Evolutionary conservation across 2,888 invertebrate genomes (phyloP).

Genomic region (Temnothorax ravouxi): DNA sequence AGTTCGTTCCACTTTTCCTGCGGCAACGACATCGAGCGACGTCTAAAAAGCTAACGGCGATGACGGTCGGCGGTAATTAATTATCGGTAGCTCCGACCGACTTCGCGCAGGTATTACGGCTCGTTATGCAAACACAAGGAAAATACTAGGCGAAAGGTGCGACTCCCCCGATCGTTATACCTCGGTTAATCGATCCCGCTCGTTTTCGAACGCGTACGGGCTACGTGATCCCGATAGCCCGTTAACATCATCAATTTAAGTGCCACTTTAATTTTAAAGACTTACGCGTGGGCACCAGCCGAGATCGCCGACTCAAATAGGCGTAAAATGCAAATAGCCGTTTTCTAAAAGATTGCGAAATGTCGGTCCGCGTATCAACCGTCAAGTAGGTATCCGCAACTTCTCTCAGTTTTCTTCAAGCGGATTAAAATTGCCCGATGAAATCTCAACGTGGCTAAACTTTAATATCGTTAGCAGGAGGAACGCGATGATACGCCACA

Average conservation of each 20-base stretch:
- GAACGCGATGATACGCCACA: background rate
- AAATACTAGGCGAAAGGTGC: constrained; percentile 14
- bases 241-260: constrained; percentile 18
- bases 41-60: constrained; percentile 47
- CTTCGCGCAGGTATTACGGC: constrained; percentile 6
- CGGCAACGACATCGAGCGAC: constrained; percentile 28
- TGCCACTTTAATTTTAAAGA: constrained; percentile 14
- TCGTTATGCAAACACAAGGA: constrained; percentile 41
- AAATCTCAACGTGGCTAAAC: background rate
- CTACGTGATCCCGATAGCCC: background rate
- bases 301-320: background rate
- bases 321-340: constrained; percentile 29
- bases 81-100: constrained; percentile 26
- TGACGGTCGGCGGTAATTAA: constrained; percentile 48
- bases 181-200: constrained; percentile 11
- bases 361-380: background rate
- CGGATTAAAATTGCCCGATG: constrained; percentile 9
- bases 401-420: background rate
- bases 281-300: background rate
- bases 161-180: constrained; percentile 6
- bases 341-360: background rate
- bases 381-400: background rate
- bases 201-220: background rate
- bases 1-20: constrained; percentile 45
- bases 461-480: background rate